Conservation (phyloP, 2,113 vertebrate species). For the Uria aalge region DNA sequence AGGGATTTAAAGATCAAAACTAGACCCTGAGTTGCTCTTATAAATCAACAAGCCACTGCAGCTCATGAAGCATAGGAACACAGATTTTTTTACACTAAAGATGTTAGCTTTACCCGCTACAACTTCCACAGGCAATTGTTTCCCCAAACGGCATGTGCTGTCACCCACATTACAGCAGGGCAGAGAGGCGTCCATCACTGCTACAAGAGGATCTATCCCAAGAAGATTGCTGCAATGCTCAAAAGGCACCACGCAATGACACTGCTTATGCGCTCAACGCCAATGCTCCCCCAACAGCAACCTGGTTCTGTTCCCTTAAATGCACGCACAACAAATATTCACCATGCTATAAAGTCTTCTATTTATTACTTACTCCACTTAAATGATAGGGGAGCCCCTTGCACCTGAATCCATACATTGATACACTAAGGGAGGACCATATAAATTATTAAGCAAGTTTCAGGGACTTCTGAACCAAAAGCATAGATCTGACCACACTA, state of each 20-base stretch:
- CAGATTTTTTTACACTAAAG: not conserved
- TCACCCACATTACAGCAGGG: not conserved
- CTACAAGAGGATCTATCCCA: not conserved
- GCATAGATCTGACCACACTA: not conserved
- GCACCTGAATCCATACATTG: not conserved
- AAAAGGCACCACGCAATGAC: not conserved
- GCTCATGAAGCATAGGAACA: not conserved
- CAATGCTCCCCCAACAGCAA: not conserved
- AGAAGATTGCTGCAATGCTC: not conserved
- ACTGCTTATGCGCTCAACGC: not conserved
- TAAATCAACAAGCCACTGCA: not conserved
- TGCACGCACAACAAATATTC: not conserved
- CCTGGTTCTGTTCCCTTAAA: not conserved
- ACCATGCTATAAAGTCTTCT: not conserved
- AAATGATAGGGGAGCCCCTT: not conserved
- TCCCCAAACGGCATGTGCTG: not conserved
- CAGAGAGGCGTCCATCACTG: not conserved
- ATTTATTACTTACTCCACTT: not conserved
- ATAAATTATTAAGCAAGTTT: not conserved
- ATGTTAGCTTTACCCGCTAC: not conserved
- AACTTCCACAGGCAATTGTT: not conserved
- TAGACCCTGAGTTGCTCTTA: not conserved
- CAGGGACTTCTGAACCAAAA: not conserved
- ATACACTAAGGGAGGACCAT: not conserved
- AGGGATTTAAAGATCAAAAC: not conserved